These are phyloP conservation scores for Flexamia atlantica DNA, from an alignment of 2,888 invertebrate genomes.

Conservation along the genomic window DNA sequence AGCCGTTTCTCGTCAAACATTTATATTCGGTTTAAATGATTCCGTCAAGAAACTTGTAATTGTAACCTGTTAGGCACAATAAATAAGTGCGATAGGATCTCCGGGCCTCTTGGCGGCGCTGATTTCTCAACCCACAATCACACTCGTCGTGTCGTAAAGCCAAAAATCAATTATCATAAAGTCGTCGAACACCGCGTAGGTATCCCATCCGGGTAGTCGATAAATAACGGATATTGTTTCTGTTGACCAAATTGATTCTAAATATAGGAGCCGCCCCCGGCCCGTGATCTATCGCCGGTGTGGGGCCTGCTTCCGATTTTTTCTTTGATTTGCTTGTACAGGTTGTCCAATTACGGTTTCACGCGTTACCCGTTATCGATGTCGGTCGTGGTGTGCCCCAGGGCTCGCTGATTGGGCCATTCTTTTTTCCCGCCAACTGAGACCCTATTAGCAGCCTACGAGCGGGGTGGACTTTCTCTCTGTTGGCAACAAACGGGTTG, in stretches of 20 bases:
- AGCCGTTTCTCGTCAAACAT: slow-evolving; percentile 37
- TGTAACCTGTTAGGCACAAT: slow-evolving; percentile 53
- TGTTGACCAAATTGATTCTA: slow-evolving; percentile 60
- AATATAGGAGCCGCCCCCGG: slow-evolving; percentile 38
- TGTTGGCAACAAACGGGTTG: slow-evolving; percentile 26
- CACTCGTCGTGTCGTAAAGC: slow-evolving; percentile 55
- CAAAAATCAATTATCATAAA: slow-evolving; percentile 60
- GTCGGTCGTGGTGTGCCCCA: slow-evolving; percentile 54
- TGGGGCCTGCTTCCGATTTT: slow-evolving; percentile 58
- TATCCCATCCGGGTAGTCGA: not conserved
- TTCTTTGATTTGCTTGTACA: slow-evolving; percentile 54
- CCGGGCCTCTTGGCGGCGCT: slow-evolving; percentile 6
- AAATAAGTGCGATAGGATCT: slow-evolving; percentile 53
- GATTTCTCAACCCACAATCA: slow-evolving; percentile 46
- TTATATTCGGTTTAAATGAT: slow-evolving; percentile 48
- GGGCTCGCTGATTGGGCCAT: slow-evolving; percentile 53
- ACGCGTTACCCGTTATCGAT: slow-evolving; percentile 55
- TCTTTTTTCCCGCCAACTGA: slow-evolving; percentile 54
- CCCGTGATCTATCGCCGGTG: slow-evolving; percentile 36
- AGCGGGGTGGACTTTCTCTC: slow-evolving; percentile 43
- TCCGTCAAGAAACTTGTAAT: slow-evolving; percentile 51
- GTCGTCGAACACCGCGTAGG: slow-evolving; percentile 33
- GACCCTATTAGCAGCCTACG: slow-evolving; percentile 54
- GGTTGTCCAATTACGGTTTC: slow-evolving; percentile 58
- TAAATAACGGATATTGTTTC: slow-evolving; percentile 57